Percentiles rank a stretch among this genome's conserved stretches.
Evolutionary conservation across 2,888 invertebrate genomes (phyloP).

Genomic region (Drosophila setosimentum): DNA sequence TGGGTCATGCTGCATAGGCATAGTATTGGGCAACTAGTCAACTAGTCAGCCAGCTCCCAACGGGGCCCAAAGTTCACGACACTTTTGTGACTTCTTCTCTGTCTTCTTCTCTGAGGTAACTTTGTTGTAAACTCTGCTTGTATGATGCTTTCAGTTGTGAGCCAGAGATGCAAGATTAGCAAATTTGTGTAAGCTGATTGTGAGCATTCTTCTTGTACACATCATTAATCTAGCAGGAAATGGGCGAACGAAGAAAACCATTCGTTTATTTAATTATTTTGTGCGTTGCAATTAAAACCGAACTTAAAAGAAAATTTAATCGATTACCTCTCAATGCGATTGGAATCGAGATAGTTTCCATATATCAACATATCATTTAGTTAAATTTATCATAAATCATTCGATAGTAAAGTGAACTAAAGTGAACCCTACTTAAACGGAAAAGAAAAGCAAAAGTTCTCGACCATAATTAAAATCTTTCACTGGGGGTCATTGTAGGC

Average conservation of each 20-base stretch:
- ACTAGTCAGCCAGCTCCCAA: conserved; percentile 38
- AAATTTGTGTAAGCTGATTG: conserved; percentile 71
- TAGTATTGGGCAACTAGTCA: conserved; percentile 33
- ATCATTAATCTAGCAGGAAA: conserved; percentile 64
- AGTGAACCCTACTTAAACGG: background rate
- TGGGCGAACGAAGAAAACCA: conserved; percentile 24
- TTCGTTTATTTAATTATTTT: conserved; percentile 65
- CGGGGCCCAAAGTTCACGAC: conserved; percentile 72
- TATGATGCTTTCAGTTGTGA: conserved; percentile 56
- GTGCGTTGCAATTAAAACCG: conserved; percentile 11
- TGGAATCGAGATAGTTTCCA: conserved; percentile 45
- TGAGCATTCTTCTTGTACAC: conserved; percentile 64
- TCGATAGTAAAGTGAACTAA: conserved; percentile 46
- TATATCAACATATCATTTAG: conserved; percentile 21
- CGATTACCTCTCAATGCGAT: conserved; percentile 27
- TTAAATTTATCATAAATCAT: conserved; percentile 65
- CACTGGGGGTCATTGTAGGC: conserved; percentile 53
- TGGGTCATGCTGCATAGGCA: conserved; percentile 51
- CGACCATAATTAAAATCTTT: conserved; percentile 31
- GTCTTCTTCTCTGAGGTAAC: background rate
- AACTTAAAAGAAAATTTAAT: conserved; percentile 1
- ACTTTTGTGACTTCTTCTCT: conserved; percentile 35
- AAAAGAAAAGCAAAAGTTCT: conserved; percentile 73
- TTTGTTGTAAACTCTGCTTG: conserved; percentile 64
- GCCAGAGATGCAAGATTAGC: conserved; percentile 68